Evolutionary conservation across 2,797 vertebrate genomes (phyloP).

Genomic region (Eptatretus atami): DNA sequence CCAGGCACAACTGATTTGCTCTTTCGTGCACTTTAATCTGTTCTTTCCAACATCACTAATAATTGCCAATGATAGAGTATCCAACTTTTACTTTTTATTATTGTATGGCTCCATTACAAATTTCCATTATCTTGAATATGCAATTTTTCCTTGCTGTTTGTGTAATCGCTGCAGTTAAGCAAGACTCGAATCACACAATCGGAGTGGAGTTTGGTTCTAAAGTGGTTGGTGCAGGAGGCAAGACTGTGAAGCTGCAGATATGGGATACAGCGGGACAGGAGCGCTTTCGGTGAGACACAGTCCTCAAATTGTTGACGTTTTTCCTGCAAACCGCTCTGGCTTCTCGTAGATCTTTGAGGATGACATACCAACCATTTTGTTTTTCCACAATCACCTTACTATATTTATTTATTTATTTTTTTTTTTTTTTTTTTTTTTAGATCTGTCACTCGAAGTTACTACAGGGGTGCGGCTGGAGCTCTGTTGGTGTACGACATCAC

Average conservation of each 20-base stretch:
- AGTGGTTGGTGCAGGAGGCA: slow-evolving; percentile 55
- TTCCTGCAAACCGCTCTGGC: too few species aligned
- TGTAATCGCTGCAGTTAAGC: slow-evolving; percentile 22
- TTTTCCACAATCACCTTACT: neutral
- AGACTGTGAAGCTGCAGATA: slow-evolving; percentile 65
- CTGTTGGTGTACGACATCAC: slow-evolving; percentile 3
- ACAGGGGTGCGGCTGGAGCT: slow-evolving; percentile 1
- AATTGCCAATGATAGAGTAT: too few species aligned
- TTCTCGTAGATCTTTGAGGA: too few species aligned
- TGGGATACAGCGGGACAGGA: slow-evolving; percentile 80
- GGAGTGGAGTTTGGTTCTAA: slow-evolving; percentile 77
- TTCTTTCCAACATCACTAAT: too few species aligned
- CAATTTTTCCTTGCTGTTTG: too few species aligned
- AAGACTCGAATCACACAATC: slow-evolving; percentile 73
- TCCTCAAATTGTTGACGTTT: too few species aligned
- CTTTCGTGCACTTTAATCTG: too few species aligned
- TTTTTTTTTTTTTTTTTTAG: slow-evolving; percentile 5
- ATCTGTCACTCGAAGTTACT: slow-evolving; percentile 4
- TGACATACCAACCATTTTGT: too few species aligned
- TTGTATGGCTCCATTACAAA: too few species aligned
- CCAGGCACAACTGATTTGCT: too few species aligned
- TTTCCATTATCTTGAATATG: too few species aligned
- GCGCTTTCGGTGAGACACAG: slow-evolving; percentile 24
- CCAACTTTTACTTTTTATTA: too few species aligned
- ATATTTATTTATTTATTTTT: neutral